A percentile compares a stretch with the other conserved stretches of the same genome.
phyloP scores from a whole-genome alignment of 1,140 invertebrate species.

The Oreohelix idahoensis region DNA sequence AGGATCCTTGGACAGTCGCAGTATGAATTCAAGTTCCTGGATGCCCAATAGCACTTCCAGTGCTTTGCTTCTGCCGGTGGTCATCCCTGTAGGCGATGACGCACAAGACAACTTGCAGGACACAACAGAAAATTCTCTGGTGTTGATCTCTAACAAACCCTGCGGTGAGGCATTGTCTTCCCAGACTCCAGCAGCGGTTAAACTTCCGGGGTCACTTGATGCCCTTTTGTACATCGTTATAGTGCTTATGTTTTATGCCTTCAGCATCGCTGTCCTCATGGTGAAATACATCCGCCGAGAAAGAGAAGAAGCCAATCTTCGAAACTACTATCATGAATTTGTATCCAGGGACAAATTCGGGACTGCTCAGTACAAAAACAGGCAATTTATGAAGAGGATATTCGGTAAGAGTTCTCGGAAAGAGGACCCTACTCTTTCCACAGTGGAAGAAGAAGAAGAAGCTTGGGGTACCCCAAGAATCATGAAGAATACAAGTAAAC shows the following conservation, averaged over 20 bases:
- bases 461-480: neutral
- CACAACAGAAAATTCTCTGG: neutral
- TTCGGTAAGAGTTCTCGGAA: neutral
- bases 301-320: conserved; percentile 64
- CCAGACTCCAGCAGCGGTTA: conserved; percentile 10
- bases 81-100: neutral
- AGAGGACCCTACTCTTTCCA: neutral
- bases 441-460: conserved; percentile 10
- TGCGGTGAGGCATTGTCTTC: conserved; percentile 15
- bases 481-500: neutral
- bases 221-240: conserved; percentile 72
- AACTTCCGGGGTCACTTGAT: conserved; percentile 47
- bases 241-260: conserved; percentile 71
- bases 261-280: conserved; percentile 71
- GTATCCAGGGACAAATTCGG: conserved; percentile 64
- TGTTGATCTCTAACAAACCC: conserved; percentile 7
- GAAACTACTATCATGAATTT: conserved; percentile 68
- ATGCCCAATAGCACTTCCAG: conserved; percentile 13
- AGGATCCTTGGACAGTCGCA: neutral
- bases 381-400: conserved; percentile 45
- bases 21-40: conserved; percentile 25
- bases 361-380: conserved; percentile 52
- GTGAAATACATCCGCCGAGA: conserved; percentile 70
- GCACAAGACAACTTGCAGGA: neutral
- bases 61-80: neutral